These are phyloP conservation scores for Drosophila seclusa DNA, from an alignment of 2,888 invertebrate genomes.

Conservation along the genomic window DNA sequence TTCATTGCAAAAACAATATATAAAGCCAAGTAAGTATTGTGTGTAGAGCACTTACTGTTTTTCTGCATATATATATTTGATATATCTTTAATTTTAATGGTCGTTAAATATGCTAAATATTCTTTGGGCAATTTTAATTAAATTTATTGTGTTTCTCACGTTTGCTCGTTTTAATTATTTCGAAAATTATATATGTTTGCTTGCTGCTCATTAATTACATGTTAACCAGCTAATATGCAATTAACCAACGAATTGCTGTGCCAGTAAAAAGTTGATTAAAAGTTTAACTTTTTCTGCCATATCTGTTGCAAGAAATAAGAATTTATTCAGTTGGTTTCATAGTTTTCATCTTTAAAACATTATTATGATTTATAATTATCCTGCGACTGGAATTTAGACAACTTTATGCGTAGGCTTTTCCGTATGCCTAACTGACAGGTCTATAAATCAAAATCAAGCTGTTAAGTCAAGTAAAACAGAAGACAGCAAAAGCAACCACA, in stretches of 20 bases:
- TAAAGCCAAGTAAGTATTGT: neutral
- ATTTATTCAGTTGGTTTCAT: neutral
- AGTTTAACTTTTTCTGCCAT: neutral
- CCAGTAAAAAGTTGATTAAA: neutral
- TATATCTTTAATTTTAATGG: neutral
- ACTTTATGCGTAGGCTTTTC: constrained; percentile 29
- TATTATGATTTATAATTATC: constrained; percentile 4
- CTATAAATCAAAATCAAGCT: constrained; percentile 74
- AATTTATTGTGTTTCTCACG: neutral
- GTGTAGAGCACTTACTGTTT: neutral
- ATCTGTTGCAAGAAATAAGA: too few species aligned
- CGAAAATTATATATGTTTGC: neutral
- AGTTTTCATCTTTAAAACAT: neutral
- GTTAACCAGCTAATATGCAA: too few species aligned
- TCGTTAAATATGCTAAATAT: neutral
- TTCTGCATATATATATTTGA: neutral
- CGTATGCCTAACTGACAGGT: constrained; percentile 51
- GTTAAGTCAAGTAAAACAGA: constrained; percentile 61
- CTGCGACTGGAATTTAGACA: constrained; percentile 13
- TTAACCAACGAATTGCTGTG: neutral
- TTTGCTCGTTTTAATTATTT: neutral
- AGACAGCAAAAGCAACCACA: constrained; percentile 25
- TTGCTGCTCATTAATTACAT: neutral
- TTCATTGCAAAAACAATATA: neutral
- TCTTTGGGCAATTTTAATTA: neutral